A percentile compares a stretch with the other conserved stretches of the same genome.
Conservation (phyloP, 2,113 vertebrate genomes). For the Vanacampus margaritifer region DNA sequence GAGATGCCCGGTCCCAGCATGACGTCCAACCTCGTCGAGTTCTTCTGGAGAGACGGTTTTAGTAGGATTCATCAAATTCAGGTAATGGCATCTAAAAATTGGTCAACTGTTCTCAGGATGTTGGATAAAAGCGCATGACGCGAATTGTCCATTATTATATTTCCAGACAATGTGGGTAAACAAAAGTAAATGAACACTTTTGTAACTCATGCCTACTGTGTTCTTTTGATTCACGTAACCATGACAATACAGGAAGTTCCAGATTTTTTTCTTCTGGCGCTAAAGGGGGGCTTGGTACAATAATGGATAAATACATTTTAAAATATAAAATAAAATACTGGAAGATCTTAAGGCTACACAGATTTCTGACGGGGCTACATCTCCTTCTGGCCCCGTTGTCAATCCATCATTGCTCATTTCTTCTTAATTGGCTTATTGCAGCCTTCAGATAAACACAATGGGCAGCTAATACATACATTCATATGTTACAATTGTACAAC, state of each 20-base stretch:
- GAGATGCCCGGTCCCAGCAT: constrained; percentile 88
- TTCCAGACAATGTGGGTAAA: background rate
- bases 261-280: background rate
- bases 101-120: constrained; percentile 33
- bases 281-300: no score
- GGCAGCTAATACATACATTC: no score
- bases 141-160: background rate
- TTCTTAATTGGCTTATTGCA: background rate
- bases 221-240: background rate
- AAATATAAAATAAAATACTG: no score
- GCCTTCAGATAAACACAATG: background rate
- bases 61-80: constrained; percentile 89
- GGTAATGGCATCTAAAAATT: constrained; percentile 60
- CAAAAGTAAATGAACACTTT: background rate
- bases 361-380: no score
- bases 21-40: constrained; percentile 80
- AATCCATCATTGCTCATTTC: background rate
- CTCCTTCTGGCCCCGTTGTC: no score
- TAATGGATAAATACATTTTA: no score
- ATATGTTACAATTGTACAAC: no score
- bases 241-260: no score
- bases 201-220: background rate
- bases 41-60: constrained; percentile 88
- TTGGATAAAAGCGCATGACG: constrained; percentile 47
- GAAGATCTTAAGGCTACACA: no score